These are phyloP conservation scores for Labia minor DNA, from an alignment of 2,888 invertebrate species.

Conservation along the genomic window DNA sequence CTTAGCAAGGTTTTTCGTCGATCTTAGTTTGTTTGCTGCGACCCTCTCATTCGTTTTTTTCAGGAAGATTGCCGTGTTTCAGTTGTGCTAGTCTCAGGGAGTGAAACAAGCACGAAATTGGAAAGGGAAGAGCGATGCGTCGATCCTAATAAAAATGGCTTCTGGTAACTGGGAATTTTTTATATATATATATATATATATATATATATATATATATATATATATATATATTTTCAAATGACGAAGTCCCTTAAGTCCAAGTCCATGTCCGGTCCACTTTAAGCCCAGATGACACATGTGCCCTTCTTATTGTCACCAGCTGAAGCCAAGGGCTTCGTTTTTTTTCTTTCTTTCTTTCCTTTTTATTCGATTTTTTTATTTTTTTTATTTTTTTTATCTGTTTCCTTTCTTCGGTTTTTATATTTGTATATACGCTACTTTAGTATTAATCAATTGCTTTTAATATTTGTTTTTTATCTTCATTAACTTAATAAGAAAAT, in stretches of 20 bases:
- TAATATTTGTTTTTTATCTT: too few relatives aligned
- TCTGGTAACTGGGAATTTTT: not conserved
- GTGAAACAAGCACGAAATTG: too few relatives aligned
- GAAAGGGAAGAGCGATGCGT: not conserved
- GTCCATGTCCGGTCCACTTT: not conserved
- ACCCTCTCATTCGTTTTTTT: too few relatives aligned
- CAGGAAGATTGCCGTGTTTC: too few relatives aligned
- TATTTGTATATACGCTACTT: too few relatives aligned
- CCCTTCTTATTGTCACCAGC: not conserved
- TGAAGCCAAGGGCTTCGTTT: constrained; percentile 2
- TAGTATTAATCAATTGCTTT: too few relatives aligned
- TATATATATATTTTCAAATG: not conserved
- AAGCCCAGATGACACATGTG: constrained; percentile 13
- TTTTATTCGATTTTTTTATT: not conserved
- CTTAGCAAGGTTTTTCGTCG: not conserved
- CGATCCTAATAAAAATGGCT: constrained; percentile 5
- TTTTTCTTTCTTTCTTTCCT: not conserved
- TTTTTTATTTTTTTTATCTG: not conserved
- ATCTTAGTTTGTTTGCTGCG: too few relatives aligned
- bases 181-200: too few relatives aligned
- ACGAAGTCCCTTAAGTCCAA: constrained; percentile 3
- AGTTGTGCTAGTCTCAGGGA: too few relatives aligned
- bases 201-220: too few relatives aligned
- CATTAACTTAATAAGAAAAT: too few relatives aligned
- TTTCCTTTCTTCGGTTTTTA: not conserved